Conservation (phyloP, 53 echinoderm and acorn worm genomes). For the Temnopleurus reevesii region DNA sequence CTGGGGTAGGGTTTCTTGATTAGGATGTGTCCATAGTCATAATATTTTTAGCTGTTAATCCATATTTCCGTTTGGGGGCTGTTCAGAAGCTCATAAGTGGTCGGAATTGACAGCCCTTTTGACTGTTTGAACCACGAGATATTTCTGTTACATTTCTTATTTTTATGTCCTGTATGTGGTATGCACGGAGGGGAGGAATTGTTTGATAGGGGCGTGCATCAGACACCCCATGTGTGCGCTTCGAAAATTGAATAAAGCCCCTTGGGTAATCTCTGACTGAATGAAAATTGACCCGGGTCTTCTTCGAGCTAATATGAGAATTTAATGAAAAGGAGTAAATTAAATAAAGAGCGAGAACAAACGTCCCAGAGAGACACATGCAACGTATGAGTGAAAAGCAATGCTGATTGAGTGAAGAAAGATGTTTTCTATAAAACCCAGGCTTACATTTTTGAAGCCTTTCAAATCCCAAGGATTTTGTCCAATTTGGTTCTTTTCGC, state of each 20-base stretch:
- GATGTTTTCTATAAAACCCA: constrained; percentile 1
- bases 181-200: too few relatives aligned
- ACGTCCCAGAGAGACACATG: background rate
- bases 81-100: too few relatives aligned
- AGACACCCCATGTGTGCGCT: too few relatives aligned
- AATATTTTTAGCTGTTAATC: too few relatives aligned
- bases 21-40: too few relatives aligned
- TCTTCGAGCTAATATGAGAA: background rate
- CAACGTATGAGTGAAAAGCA: background rate
- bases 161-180: too few relatives aligned
- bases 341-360: background rate
- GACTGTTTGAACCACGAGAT: too few relatives aligned
- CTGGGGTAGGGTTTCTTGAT: too few relatives aligned
- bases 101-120: too few relatives aligned
- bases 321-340: background rate
- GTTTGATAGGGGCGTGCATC: too few relatives aligned
- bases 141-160: too few relatives aligned
- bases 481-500: background rate
- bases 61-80: too few relatives aligned
- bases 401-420: background rate
- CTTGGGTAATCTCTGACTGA: background rate
- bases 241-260: background rate
- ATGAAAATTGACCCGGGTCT: constrained; percentile 21
- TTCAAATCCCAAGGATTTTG: background rate
- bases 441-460: constrained; percentile 20